Conservation (phyloP, 2,888 invertebrate species). For the Polydrusus cervinus region DNA sequence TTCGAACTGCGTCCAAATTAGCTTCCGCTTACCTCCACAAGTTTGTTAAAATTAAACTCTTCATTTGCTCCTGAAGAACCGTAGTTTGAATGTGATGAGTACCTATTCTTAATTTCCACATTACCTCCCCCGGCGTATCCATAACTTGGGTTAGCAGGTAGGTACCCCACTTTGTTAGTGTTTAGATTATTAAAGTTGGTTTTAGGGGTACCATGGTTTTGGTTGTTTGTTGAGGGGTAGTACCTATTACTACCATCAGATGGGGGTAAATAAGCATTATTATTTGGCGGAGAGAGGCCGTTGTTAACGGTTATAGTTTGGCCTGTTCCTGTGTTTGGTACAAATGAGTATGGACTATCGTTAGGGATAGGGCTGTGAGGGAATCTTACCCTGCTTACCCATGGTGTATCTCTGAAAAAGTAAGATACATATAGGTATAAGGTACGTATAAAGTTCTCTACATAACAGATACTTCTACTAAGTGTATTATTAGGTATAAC, state of each 20-base stretch:
- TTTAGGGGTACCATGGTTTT: not conserved
- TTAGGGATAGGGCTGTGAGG: constrained; percentile 57
- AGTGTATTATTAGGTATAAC: no score
- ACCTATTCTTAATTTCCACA: not conserved
- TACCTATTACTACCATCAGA: not conserved
- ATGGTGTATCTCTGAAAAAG: constrained; percentile 59
- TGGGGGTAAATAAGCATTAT: constrained; percentile 29
- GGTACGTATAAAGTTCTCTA: no score
- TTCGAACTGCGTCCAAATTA: no score
- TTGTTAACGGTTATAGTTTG: not conserved
- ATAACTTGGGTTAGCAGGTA: constrained; percentile 25
- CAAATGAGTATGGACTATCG: constrained; percentile 49
- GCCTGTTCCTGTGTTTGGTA: constrained; percentile 16
- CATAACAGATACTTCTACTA: no score
- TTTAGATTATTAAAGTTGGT: constrained; percentile 8
- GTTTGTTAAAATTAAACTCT: constrained; percentile 57
- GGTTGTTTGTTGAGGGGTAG: not conserved
- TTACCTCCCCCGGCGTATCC: not conserved
- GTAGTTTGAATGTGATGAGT: constrained; percentile 1
- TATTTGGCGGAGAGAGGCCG: not conserved
- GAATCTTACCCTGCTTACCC: constrained; percentile 66
- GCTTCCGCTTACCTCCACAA: constrained; percentile 45
- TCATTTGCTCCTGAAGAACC: constrained; percentile 36
- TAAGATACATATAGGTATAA: not conserved
- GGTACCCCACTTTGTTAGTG: constrained; percentile 28